Percentiles rank a stretch among this genome's conserved stretches.
Conservation (phyloP, 2,888 invertebrate species). For the Diploptera punctata region DNA sequence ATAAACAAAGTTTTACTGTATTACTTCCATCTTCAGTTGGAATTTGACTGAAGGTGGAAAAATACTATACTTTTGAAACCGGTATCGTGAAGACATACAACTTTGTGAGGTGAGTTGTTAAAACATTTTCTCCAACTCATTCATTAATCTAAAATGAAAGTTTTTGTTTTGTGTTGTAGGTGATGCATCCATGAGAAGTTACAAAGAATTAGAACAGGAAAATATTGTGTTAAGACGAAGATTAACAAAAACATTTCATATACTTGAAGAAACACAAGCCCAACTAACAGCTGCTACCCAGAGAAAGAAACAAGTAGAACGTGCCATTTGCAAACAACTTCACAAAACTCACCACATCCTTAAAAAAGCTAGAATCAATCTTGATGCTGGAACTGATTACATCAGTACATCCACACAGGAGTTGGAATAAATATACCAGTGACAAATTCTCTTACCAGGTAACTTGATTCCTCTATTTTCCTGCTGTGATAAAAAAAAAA, state of each 20-base stretch:
- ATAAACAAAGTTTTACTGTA: too few relatives aligned
- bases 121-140: too few relatives aligned
- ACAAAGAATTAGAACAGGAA: constrained; percentile 61
- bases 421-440: background rate
- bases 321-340: constrained; percentile 81
- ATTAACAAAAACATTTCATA: constrained; percentile 72
- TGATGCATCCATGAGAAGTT: background rate
- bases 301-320: constrained; percentile 81
- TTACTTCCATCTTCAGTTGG: too few relatives aligned
- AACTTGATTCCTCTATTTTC: background rate
- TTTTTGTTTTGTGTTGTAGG: too few relatives aligned
- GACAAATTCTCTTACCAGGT: background rate
- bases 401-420: constrained; percentile 1
- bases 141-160: too few relatives aligned
- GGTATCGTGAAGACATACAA: too few relatives aligned
- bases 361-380: constrained; percentile 74
- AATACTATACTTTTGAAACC: too few relatives aligned
- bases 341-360: constrained; percentile 80
- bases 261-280: constrained; percentile 77
- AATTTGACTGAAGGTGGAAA: too few relatives aligned
- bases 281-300: constrained; percentile 79
- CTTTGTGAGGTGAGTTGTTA: too few relatives aligned
- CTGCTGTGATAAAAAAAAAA: too few relatives aligned
- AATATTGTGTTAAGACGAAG: constrained; percentile 74
- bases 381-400: constrained; percentile 8